These are phyloP conservation scores for Dryomyza anilis DNA, from an alignment of 2,888 invertebrate species.

Conservation along the genomic window DNA sequence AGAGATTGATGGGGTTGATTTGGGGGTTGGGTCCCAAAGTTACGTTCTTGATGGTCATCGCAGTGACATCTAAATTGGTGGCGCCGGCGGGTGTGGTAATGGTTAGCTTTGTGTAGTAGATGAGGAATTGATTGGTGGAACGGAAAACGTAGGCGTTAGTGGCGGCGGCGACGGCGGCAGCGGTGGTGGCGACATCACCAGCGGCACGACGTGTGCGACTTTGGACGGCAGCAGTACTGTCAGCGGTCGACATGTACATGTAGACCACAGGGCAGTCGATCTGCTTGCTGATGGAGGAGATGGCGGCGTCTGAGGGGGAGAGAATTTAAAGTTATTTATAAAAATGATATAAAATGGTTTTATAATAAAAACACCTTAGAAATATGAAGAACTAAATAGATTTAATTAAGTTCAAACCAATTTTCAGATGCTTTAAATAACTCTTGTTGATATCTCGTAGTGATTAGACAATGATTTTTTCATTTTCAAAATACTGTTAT, in stretches of 20 bases:
- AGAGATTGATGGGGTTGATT: slow-evolving; percentile 16
- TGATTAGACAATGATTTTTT: no score
- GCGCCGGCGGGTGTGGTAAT: not conserved
- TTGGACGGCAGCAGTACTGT: slow-evolving; percentile 34
- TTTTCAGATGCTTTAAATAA: not conserved
- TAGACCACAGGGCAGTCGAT: slow-evolving; percentile 57
- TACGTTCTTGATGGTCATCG: slow-evolving; percentile 34
- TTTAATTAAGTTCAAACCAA: not conserved
- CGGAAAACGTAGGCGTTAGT: slow-evolving; percentile 38
- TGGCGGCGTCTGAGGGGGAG: slow-evolving; percentile 62
- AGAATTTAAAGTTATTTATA: not conserved
- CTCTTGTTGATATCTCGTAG: no score
- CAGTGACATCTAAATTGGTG: slow-evolving; percentile 23
- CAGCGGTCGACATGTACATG: slow-evolving; percentile 45
- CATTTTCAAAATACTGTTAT: no score
- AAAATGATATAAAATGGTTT: not conserved
- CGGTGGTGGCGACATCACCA: no score
- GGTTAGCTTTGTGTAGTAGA: slow-evolving; percentile 43
- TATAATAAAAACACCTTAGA: no score
- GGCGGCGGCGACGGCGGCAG: slow-evolving; percentile 39
- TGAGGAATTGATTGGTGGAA: slow-evolving; percentile 41
- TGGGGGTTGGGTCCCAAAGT: not conserved
- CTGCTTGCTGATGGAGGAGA: slow-evolving; percentile 64
- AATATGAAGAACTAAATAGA: no score
- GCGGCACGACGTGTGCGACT: slow-evolving; percentile 47